Evolutionary conservation across 53 echinoderm and acorn worm species (phyloP), one percentile per base, ranked within the genome.

Genomic region (Apostichopus leukothele): DNA sequence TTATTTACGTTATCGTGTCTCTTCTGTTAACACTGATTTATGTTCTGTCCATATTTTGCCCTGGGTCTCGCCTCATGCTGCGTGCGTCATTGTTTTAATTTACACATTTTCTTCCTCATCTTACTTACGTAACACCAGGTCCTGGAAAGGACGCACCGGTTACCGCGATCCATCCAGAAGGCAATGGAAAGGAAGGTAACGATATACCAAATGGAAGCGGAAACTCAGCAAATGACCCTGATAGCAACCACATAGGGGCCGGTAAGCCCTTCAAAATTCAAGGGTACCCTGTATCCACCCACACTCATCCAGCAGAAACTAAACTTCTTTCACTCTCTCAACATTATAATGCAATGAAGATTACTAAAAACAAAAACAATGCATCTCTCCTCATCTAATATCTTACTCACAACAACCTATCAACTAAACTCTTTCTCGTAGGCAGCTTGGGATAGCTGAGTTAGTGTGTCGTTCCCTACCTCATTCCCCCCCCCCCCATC

Each of bases 201-300:
- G 25, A 59, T 12, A 54, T 81, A 54, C 81, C 81, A 22, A 53
- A 79, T 52, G 59, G 10, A 55, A 54, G 9, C 18, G 57, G 10
- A 57, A 9, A 57, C 55, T 81, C 81, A 0, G 81, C n/a, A 81
- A 81, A 81, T 81, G 54, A 81, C 55, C 22, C 54, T 81, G 81
- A 81, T 81, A 81, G 57, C 53, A 81, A 81, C 81, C 81, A 55
- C n/a, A 81, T 54, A 81, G 81, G 81, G 54, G 55, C 81, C 55
- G 81, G 81, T 81, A 81, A 81, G 81, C 81, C 81, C 81, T 18
- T 4, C 20, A 71, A 68, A 71, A 71, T 16, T 16, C 71, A 71
- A 6, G 71, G 71, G 21, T 71, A 19, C 57, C 57, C 57, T 10
- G 8, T 10, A 59, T 9, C 60, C 81, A 18, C 21, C 59, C 81